Conservation (phyloP, 2,888 invertebrate species). For the Ichneumoninae sp. region DNA sequence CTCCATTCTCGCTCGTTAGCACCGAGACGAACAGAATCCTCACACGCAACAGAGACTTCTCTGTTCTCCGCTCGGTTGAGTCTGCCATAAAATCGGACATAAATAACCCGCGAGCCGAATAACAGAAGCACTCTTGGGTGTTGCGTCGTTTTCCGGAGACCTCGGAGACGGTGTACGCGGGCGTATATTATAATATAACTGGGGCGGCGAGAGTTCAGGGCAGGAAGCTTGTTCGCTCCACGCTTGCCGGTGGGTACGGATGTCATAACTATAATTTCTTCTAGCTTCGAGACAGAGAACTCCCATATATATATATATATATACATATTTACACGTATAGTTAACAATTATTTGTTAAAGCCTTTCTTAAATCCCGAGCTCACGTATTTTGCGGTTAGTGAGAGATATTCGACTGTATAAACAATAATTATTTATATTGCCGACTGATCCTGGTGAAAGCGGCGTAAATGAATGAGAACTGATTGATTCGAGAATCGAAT, state of each 20-base stretch:
- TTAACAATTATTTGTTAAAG: conserved; percentile 62
- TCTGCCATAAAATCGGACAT: conserved; percentile 72
- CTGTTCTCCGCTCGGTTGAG: conserved; percentile 70
- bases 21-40: conserved; percentile 43
- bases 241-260: conserved; percentile 61
- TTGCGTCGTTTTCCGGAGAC: conserved; percentile 19
- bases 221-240: conserved; percentile 63
- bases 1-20: conserved; percentile 18
- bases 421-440: conserved; percentile 15
- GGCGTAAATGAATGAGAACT: background rate
- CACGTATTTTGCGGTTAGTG: conserved; percentile 29
- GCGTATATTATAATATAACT: conserved; percentile 62
- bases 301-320: conserved; percentile 21
- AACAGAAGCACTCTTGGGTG: conserved; percentile 64
- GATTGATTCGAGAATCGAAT: conserved; percentile 24
- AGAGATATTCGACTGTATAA: conserved; percentile 30
- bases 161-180: conserved; percentile 1
- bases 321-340: conserved; percentile 60
- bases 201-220: conserved; percentile 59
- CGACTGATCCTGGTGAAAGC: background rate
- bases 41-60: conserved; percentile 69
- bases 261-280: conserved; percentile 70
- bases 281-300: conserved; percentile 39
- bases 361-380: conserved; percentile 30
- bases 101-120: conserved; percentile 72